These are phyloP conservation scores for Vultur gryphus DNA, from an alignment of 2,797 vertebrate genomes.

Conservation along the genomic window DNA sequence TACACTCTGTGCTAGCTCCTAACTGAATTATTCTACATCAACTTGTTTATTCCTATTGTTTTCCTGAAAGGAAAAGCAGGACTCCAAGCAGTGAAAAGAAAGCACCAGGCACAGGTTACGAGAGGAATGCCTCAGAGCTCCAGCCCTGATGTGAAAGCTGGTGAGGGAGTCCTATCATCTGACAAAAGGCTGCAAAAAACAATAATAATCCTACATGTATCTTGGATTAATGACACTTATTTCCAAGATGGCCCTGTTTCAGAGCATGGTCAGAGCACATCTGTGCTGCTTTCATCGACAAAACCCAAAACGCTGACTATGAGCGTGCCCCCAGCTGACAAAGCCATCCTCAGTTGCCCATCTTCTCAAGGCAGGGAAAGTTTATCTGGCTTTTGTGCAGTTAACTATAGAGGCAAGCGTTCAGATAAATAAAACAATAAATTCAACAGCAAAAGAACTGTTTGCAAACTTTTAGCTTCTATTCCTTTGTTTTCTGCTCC, in stretches of 20 bases:
- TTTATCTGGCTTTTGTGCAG: background rate
- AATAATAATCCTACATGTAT: accelerated
- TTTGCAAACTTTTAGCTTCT: background rate
- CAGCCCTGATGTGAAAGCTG: background rate
- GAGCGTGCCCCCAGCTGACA: background rate
- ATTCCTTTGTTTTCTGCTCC: background rate
- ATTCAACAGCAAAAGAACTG: background rate
- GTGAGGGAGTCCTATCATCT: background rate
- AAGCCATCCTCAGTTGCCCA: background rate
- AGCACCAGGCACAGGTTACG: background rate
- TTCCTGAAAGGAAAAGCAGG: background rate
- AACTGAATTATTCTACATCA: background rate
- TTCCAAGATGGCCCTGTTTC: background rate
- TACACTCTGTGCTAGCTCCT: background rate
- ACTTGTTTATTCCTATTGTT: background rate
- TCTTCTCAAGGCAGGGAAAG: background rate
- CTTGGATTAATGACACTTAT: background rate
- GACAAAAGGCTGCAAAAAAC: background rate
- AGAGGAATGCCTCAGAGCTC: background rate
- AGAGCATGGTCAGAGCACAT: background rate
- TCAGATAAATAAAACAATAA: background rate
- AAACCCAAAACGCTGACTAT: background rate
- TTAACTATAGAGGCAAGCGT: background rate
- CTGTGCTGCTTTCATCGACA: background rate
- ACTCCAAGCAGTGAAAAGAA: background rate